Evolutionary conservation across 2,888 invertebrate genomes (phyloP).

Genomic region (Girardia tigrina): DNA sequence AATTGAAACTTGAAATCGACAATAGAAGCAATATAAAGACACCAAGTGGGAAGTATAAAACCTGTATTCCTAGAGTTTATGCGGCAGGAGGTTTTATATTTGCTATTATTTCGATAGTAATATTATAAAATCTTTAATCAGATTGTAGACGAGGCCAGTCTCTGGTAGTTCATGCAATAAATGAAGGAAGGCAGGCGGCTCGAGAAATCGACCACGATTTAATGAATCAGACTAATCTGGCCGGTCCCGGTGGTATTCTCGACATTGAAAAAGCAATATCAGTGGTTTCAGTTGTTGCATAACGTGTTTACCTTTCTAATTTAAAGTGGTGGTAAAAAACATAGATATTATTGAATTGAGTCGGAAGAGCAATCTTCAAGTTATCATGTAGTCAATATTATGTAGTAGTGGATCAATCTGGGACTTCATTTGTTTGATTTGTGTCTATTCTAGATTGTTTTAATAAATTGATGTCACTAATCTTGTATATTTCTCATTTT

Average conservation of each 20-base stretch:
- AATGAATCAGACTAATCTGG: constrained; percentile 62
- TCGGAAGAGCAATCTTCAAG: neutral
- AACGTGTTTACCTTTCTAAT: too few relatives aligned
- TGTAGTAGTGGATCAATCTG: neutral
- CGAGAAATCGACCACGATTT: constrained; percentile 75
- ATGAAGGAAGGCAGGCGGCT: constrained; percentile 93
- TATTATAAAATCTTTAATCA: constrained; percentile 49
- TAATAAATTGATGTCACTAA: neutral
- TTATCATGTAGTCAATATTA: neutral
- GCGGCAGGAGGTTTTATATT: constrained; percentile 87
- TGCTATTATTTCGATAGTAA: too few relatives aligned
- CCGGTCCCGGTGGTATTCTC: constrained; percentile 74
- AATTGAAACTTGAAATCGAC: constrained; percentile 66
- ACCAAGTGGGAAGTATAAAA: constrained; percentile 60
- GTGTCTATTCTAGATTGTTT: neutral
- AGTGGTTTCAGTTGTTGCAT: neutral
- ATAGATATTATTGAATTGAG: too few relatives aligned
- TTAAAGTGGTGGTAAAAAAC: too few relatives aligned
- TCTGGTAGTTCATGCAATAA: constrained; percentile 91
- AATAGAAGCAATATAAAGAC: constrained; percentile 80
- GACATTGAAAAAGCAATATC: neutral
- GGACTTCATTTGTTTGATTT: constrained; percentile 11
- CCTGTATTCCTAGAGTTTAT: constrained; percentile 69
- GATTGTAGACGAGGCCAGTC: constrained; percentile 98
- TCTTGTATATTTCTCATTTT: neutral